These are phyloP conservation scores for Actias luna DNA, from an alignment of 2,888 invertebrate species.

Conservation along the genomic window DNA sequence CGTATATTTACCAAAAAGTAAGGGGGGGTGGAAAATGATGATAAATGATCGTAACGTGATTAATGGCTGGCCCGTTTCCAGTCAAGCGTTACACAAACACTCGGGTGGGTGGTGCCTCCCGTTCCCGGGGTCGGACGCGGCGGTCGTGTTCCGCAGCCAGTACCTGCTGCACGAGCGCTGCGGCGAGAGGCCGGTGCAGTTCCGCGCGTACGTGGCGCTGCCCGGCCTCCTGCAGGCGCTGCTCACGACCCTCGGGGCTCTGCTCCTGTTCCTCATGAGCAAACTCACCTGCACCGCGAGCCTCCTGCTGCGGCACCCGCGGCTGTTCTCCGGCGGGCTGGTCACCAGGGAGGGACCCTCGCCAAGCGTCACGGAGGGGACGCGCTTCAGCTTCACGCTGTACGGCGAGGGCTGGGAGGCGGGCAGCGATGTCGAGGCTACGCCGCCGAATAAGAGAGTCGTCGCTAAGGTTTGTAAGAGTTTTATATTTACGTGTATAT, in stretches of 20 bases:
- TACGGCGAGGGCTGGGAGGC: conserved; percentile 69
- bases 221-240: conserved; percentile 61
- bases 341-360: conserved; percentile 85
- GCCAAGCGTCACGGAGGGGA: conserved; percentile 81
- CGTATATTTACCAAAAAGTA: too few relatives aligned
- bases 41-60: too few relatives aligned
- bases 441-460: background rate
- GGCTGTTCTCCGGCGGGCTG: conserved; percentile 86
- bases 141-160: conserved; percentile 92
- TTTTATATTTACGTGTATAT: too few relatives aligned
- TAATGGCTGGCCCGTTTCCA: conserved; percentile 32
- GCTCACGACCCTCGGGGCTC: conserved; percentile 77
- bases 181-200: conserved; percentile 89
- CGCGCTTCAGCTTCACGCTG: conserved; percentile 85
- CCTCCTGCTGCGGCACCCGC: conserved; percentile 48
- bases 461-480: background rate
- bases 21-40: too few relatives aligned
- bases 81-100: conserved; percentile 76
- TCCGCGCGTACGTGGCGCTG: conserved; percentile 87
- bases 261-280: conserved; percentile 56
- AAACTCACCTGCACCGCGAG: conserved; percentile 38
- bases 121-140: conserved; percentile 92
- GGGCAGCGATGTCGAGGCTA: background rate
- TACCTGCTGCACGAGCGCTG: conserved; percentile 85
- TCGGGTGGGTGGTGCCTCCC: conserved; percentile 84